Evolutionary conservation across 2,113 vertebrate species (phyloP), one percentile per base, ranked within the genome.

Genomic region (Ictalurus furcatus): DNA sequence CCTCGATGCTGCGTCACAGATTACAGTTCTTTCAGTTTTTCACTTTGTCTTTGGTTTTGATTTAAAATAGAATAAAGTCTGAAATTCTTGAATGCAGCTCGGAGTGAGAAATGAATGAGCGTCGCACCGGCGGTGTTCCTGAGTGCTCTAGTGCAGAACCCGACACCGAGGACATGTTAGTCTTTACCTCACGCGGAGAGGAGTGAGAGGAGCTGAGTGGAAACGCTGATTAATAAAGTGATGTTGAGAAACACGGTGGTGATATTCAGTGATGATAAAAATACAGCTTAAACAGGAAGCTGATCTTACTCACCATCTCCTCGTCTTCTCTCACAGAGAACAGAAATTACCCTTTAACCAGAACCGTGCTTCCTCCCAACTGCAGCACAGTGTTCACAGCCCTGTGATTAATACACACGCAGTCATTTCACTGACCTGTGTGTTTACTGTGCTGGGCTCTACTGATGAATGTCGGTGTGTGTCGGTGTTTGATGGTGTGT

Each of bases 241-340:
- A 28, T 40, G 16, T 23, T 65, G 58, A 84, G 73, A 25, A 25
- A 25, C 14, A 30, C 14, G 12, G 28, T 44, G 5, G 2, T 3
- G 59, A 40, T 4, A 12, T 16, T 58, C 21, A 59, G 58, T 16
- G 21, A 25, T 44, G 59, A 63, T 59, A 84, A 67, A 67, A 40
- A 85, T 65, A 83, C 9, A 76, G 12, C 23, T 14, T 48, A 23
- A 59, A 87, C 85, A 87, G 85, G 85, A 87, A 87, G 40, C 58
- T 48, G 71, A 59, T 78, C 11, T 85, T 69, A 85, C 30, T 85
- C 84, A 85, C 7, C 3, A 34, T 58, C 71, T 78, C 71, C 37
- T 40, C 37, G 37, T 40, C 37, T 44, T 4, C 58, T 37, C 40
- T 58, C 37, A 63, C 30, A 17, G 30, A 61, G 54, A 78, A 59